These are phyloP conservation scores for Epistrophe grossulariae DNA, from an alignment of 2,888 invertebrate genomes.

Conservation along the genomic window DNA sequence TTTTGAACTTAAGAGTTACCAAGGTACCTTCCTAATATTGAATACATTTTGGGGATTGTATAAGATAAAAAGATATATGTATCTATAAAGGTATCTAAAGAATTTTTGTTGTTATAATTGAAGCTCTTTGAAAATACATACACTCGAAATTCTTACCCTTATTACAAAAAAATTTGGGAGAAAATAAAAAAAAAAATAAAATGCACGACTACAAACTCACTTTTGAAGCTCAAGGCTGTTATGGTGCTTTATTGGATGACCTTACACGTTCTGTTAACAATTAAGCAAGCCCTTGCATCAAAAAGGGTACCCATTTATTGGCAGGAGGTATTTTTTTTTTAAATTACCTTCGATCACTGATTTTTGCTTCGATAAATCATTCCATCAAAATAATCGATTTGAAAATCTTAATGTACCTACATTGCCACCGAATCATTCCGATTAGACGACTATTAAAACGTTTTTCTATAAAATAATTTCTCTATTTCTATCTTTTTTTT, in stretches of 20 bases:
- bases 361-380: background rate
- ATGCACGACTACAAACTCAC: too few relatives aligned
- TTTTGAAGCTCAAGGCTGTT: too few relatives aligned
- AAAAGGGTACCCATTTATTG: background rate
- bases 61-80: too few relatives aligned
- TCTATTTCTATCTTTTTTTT: background rate
- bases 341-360: background rate
- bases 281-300: too few relatives aligned
- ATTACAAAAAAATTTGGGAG: too few relatives aligned
- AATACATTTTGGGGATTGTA: background rate
- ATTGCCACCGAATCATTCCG: background rate
- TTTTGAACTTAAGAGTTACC: background rate
- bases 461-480: background rate
- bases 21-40: background rate
- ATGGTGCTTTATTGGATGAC: too few relatives aligned
- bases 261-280: too few relatives aligned
- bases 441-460: background rate
- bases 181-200: too few relatives aligned
- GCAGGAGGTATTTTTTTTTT: background rate
- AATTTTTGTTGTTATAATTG: too few relatives aligned
- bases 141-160: too few relatives aligned
- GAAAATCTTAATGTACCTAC: conserved; percentile 8
- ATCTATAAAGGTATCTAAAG: too few relatives aligned
- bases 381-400: background rate
- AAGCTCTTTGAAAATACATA: too few relatives aligned